Percentiles rank a stretch among this genome's conserved stretches.
Evolutionary conservation across 1,140 invertebrate species (phyloP).

Genomic region (Magallana angulata): DNA sequence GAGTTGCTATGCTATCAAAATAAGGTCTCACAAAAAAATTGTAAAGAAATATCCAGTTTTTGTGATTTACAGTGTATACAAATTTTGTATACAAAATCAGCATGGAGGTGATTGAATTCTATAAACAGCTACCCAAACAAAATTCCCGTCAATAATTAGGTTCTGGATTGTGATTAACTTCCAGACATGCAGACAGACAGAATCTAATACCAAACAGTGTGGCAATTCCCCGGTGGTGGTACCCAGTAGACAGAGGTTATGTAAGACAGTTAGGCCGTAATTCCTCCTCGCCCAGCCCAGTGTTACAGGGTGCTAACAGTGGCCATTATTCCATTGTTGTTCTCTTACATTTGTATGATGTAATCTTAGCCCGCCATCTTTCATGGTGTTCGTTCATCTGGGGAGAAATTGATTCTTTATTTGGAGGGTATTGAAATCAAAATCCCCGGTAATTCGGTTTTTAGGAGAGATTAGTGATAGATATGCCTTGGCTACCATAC

Average conservation of each 20-base stretch:
- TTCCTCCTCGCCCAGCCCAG: background rate
- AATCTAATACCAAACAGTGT: background rate
- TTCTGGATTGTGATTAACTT: background rate
- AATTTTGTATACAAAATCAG: too few species aligned
- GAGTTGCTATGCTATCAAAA: too few species aligned
- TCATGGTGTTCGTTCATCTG: background rate
- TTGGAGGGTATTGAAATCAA: background rate
- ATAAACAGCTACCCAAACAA: background rate
- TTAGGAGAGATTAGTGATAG: background rate
- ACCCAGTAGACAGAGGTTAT: background rate
- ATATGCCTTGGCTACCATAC: background rate
- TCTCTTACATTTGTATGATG: background rate
- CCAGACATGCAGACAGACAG: background rate
- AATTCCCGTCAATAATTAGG: background rate
- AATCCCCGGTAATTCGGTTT: background rate
- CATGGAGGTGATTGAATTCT: too few species aligned
- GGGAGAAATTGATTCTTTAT: constrained; percentile 19
- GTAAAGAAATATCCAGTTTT: too few species aligned
- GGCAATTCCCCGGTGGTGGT: background rate
- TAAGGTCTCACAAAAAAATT: too few species aligned
- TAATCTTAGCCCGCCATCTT: background rate
- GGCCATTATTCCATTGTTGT: background rate
- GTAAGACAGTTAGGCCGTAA: background rate
- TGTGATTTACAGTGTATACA: too few species aligned
- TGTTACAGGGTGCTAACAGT: constrained; percentile 6